Base-by-base conservation (phyloP, 2,888 invertebrate species). In the Cremastobaeus sp. region DNA sequence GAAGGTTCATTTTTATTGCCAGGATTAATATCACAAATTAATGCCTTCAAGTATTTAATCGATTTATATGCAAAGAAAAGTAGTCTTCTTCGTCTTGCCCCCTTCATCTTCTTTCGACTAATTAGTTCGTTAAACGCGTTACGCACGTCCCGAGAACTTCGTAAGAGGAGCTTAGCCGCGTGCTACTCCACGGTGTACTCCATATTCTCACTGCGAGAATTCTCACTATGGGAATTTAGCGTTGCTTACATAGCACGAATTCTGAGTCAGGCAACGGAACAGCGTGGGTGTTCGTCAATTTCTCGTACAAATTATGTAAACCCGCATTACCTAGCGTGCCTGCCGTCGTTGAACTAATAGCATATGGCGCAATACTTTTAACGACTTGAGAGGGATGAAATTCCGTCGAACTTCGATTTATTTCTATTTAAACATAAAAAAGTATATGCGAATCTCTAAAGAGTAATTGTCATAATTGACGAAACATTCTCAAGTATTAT, bases 221-320 rank as follows among this genome's bases (percentile, higher is more conserved):
- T 77, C 74, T 77, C 66, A 72, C 79, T 78, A 79, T 82, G 81
- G 52, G 83, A 84, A 78, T 79, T 76, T 76, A 69, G 65, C 35
- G 41, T 57, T 54, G 54, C 64, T 70, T 43, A 52, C 64, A 59
- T 68, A 60, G 66, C 57, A 73, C 45, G 65, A 62, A 78, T 73
- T 70, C 73, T 60, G 69, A 66, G 65, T 69, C 54, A 71, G 57
- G 21, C 43, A 45, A 72, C 71, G 65, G 68, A 68, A 68, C 62
- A 57, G 74, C 66, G 65, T 60, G 65, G 34, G 73, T 79, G 62
- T 64, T 65, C 65, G 59, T 69, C 68, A 68, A 66, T 66, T 71
- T 74, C 70, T 70, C 71, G 78, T 71, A 80, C 79, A 82, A 80
- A 82, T 83, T 82, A 82, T 80, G 80, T 80, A 82, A 82, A 81